Conservation (phyloP, 2,888 invertebrate species). For the Eristalis intricaria region DNA sequence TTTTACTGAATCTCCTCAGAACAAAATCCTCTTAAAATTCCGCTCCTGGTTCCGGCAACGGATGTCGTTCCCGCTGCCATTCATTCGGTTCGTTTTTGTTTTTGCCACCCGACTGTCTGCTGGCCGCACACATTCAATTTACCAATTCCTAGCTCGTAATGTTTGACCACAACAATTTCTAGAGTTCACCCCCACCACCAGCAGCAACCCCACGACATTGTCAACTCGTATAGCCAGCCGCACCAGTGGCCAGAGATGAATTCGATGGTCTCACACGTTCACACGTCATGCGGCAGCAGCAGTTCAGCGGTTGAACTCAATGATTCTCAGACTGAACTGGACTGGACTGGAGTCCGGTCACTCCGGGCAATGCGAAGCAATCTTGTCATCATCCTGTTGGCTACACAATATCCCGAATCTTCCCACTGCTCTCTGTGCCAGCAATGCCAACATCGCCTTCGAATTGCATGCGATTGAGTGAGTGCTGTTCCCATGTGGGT, state of each 20-base stretch:
- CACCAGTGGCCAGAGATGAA: background rate
- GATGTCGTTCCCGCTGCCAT: background rate
- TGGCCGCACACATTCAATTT: constrained; percentile 37
- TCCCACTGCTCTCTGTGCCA: constrained; percentile 27
- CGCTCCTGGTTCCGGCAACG: constrained; percentile 18
- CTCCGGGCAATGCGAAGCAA: background rate
- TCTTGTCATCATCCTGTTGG: constrained; percentile 51
- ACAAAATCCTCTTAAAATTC: constrained; percentile 33
- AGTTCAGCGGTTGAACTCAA: constrained; percentile 8
- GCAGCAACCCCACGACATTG: background rate
- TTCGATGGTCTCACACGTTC: constrained; percentile 24
- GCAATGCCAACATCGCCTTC: background rate
- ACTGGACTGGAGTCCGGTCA: background rate
- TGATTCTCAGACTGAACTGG: background rate
- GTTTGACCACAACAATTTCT: constrained; percentile 47
- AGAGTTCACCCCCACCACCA: background rate
- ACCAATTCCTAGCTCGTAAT: constrained; percentile 50
- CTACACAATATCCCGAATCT: constrained; percentile 46
- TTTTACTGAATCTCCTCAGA: constrained; percentile 12
- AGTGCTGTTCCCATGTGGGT: background rate
- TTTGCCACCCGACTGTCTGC: background rate
- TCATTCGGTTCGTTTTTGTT: background rate
- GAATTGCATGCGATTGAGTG: background rate
- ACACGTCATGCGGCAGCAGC: constrained; percentile 6
- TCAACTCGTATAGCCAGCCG: background rate